phyloP scores from a whole-genome alignment of 2,113 vertebrate species.

The Polypterus bichir region DNA sequence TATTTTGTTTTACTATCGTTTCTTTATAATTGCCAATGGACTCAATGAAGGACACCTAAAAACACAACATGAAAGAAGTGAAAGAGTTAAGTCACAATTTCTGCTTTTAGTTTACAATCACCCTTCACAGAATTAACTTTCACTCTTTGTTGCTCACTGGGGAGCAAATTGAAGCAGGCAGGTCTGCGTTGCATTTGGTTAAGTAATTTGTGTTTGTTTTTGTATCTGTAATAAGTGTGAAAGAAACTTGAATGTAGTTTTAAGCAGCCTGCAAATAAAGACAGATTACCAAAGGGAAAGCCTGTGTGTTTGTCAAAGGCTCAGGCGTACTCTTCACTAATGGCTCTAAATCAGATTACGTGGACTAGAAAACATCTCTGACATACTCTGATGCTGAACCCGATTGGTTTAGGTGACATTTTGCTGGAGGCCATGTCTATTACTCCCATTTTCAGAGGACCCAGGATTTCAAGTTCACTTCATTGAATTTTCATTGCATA shows the following conservation, averaged over 20 bases:
- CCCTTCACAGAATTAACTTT: too few relatives aligned
- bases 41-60: too few relatives aligned
- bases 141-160: too few relatives aligned
- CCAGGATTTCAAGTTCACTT: slow-evolving; percentile 11
- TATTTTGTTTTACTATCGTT: too few relatives aligned
- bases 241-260: slow-evolving; percentile 14
- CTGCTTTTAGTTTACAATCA: too few relatives aligned
- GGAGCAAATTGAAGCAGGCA: not conserved
- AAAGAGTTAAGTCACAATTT: too few relatives aligned
- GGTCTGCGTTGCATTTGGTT: not conserved
- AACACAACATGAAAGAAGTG: too few relatives aligned
- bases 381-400: not conserved
- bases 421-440: slow-evolving; percentile 15
- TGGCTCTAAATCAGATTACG: slow-evolving; percentile 15
- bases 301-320: not conserved
- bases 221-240: slow-evolving; percentile 21
- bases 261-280: slow-evolving; percentile 18
- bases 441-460: slow-evolving; percentile 3
- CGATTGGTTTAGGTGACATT: slow-evolving; percentile 8
- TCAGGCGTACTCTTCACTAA: slow-evolving; percentile 19
- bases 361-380: slow-evolving; percentile 14
- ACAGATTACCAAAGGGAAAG: slow-evolving; percentile 19
- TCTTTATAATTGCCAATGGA: too few relatives aligned
- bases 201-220: slow-evolving; percentile 10
- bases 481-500: slow-evolving; percentile 15